These are phyloP conservation scores for Orius insidiosus DNA, from an alignment of 1,140 invertebrate genomes.

Conservation along the genomic window DNA sequence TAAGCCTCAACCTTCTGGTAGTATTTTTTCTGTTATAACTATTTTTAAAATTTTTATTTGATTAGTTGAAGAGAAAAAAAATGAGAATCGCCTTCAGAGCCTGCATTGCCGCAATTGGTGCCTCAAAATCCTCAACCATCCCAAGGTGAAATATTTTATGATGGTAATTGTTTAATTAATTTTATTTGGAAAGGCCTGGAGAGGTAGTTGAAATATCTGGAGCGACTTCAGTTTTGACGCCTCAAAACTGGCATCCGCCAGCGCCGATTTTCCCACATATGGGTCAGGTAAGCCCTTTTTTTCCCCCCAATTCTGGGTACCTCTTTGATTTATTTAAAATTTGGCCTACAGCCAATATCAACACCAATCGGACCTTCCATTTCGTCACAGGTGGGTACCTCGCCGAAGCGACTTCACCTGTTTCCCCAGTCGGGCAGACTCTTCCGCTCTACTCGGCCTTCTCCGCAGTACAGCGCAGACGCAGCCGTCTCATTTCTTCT, in stretches of 20 bases:
- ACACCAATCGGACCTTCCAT: conserved; percentile 35
- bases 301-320: no score
- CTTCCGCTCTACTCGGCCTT: conserved; percentile 21
- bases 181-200: conserved; percentile 23
- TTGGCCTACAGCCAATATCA: conserved; percentile 33
- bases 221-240: background rate
- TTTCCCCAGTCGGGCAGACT: conserved; percentile 18
- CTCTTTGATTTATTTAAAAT: conserved; percentile 19
- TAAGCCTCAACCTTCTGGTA: conserved; percentile 23
- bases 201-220: conserved; percentile 23
- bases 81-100: background rate
- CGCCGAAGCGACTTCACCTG: conserved; percentile 22
- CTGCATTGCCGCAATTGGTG: no score
- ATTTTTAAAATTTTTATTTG: background rate
- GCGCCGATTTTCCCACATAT: conserved; percentile 30
- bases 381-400: conserved; percentile 9
- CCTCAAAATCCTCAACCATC: no score
- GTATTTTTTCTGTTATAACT: background rate
- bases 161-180: no score
- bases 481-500: conserved; percentile 18
- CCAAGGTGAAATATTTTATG: background rate
- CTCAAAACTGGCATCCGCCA: conserved; percentile 14
- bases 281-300: conserved; percentile 27
- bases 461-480: conserved; percentile 15
- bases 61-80: background rate